phyloP scores from a whole-genome alignment of 2,113 vertebrate genomes.

The Cyanistes caeruleus region DNA sequence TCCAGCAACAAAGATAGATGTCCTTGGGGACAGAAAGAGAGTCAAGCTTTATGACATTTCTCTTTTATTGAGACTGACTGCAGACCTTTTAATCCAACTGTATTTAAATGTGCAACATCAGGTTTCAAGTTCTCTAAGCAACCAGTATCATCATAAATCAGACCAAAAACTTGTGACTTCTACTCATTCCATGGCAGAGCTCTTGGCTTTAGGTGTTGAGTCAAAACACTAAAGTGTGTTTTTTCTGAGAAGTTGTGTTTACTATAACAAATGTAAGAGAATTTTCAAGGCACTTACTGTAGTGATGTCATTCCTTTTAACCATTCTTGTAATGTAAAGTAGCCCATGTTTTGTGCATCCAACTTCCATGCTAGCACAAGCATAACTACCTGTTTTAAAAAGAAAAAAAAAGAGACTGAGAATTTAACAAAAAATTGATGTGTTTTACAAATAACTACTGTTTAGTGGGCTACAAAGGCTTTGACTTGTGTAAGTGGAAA shows the following conservation, averaged over 20 bases:
- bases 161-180: not conserved
- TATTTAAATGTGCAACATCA: not conserved
- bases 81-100: not conserved
- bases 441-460: not conserved
- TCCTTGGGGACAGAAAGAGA: not conserved
- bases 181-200: not conserved
- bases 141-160: not conserved
- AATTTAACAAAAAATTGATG: not conserved
- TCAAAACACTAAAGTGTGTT: not conserved
- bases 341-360: conserved; percentile 99
- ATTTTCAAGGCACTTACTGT: conserved; percentile 84
- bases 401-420: not conserved
- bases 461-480: not conserved
- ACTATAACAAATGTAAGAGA: not conserved
- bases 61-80: not conserved
- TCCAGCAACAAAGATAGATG: not conserved
- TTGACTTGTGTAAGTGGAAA: not conserved
- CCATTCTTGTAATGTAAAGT: conserved; percentile 98
- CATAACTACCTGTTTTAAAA: conserved; percentile 92
- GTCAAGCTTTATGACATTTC: not conserved
- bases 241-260: not conserved
- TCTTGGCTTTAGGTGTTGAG: not conserved
- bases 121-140: not conserved
- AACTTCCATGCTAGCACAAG: conserved; percentile 98
- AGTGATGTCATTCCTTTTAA: conserved; percentile 96